These are phyloP conservation scores for Eclectus roratus DNA, from an alignment of 2,113 vertebrate species.

Conservation along the genomic window DNA sequence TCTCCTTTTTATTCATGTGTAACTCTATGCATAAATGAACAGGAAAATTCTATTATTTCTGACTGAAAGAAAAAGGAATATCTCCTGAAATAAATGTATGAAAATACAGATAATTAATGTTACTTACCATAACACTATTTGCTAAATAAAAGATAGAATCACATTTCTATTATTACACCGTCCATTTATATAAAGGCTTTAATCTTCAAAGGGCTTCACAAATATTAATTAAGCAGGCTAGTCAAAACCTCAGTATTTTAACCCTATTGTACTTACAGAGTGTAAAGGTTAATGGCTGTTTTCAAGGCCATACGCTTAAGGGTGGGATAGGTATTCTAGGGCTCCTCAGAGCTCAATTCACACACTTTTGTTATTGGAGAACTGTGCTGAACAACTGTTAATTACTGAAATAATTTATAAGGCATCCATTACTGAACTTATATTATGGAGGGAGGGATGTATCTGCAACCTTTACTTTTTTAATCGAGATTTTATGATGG, in stretches of 20 bases:
- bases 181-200: background rate
- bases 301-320: background rate
- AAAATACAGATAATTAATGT: background rate
- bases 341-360: background rate
- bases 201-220: background rate
- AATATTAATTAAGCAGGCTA: background rate
- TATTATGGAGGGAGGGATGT: background rate
- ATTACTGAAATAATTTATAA: background rate
- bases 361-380: background rate
- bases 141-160: background rate
- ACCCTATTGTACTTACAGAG: background rate
- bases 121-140: background rate
- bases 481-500: background rate
- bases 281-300: background rate
- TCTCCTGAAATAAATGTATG: background rate
- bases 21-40: background rate
- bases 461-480: background rate
- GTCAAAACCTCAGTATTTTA: background rate
- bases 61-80: background rate
- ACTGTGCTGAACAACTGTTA: background rate
- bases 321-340: background rate
- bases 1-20: background rate
- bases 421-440: background rate
- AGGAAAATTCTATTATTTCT: background rate
- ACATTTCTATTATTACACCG: background rate